Base-by-base conservation (phyloP, 2,113 vertebrate genomes). In the Phycodurus eques region DNA sequence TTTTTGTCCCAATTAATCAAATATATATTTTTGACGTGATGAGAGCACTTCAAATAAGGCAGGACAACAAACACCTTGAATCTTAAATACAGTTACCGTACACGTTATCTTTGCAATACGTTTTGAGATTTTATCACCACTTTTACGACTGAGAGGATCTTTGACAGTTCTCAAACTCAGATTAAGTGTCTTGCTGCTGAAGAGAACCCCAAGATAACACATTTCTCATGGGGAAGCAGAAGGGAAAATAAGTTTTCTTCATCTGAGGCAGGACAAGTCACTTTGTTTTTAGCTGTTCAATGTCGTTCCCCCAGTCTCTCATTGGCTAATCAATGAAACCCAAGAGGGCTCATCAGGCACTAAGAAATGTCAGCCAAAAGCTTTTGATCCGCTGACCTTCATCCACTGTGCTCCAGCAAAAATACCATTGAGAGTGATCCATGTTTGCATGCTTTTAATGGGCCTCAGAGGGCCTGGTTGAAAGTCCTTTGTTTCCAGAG, bases 281-380 rank as follows among this genome's bases (percentile, higher is more conserved):
- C 82, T 86, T 89, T 90, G 88, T 91, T 90, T 88, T 87, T 85
- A 88, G 90, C 85, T 80, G 84, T 84, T 88, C 86, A 90, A 90
- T 89, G 89, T 91, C 85, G 81, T 89, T 83, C 81, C 81, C 77
- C 75, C 51, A 31, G 72, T 76, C 85, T 85, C 78, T 89, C 81
- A 89, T 88, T 90, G 90, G 91, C 80, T 89, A 90, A 93, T 93
- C 89, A 91, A 91, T 92, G 89, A 88, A 86, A 80, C 91, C 85
- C 90, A 84, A 77, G 86, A 85, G 88, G 85, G 80, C 88, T 90
- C 88, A 91, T 90, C 86, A 91, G 85, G 74, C 83, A 83, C 80
- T 74, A 67, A 88, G 87, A 87, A 88, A 83, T 86, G 76, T 85
- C 86, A 88, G 85, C 83, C 84, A 82, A 83, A 87, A 89, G 83